A percentile compares a stretch with the other conserved stretches of the same genome.
These are phyloP conservation scores for Digitonthophagus gazella DNA, from an alignment of 2,888 invertebrate species.

Conservation along the genomic window DNA sequence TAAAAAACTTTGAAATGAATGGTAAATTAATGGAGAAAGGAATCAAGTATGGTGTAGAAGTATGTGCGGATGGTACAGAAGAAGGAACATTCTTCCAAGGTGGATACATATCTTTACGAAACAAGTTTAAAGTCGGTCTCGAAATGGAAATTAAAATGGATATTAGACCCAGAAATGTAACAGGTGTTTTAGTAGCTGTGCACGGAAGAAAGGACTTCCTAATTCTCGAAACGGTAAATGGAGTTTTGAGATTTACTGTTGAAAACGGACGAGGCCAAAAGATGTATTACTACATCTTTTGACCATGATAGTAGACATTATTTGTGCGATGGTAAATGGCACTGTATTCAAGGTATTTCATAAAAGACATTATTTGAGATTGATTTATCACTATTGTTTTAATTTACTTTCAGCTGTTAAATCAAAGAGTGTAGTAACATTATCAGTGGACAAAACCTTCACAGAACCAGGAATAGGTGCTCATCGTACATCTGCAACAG, in stretches of 20 bases:
- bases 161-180: conserved; percentile 79
- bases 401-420: conserved; percentile 63
- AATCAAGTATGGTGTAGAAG: conserved; percentile 62
- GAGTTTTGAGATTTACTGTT: conserved; percentile 78
- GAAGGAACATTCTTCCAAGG: conserved; percentile 81
- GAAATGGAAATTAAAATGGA: conserved; percentile 79
- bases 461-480: conserved; percentile 70
- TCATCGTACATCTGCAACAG: conserved; percentile 62
- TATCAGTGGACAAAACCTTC: conserved; percentile 81
- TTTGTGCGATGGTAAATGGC: conserved; percentile 96
- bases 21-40: conserved; percentile 64
- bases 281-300: conserved; percentile 71
- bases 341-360: conserved; percentile 71
- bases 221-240: conserved; percentile 83
- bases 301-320: conserved; percentile 63
- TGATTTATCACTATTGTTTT: background rate
- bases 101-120: conserved; percentile 69
- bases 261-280: conserved; percentile 83
- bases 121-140: conserved; percentile 72
- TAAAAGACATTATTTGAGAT: background rate
- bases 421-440: conserved; percentile 83
- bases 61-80: conserved; percentile 78
- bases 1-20: conserved; percentile 73
- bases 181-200: conserved; percentile 83
- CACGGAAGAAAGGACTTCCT: conserved; percentile 82